phyloP scores from a whole-genome alignment of 2,113 vertebrate genomes.

The Pterocles burchelli region DNA sequence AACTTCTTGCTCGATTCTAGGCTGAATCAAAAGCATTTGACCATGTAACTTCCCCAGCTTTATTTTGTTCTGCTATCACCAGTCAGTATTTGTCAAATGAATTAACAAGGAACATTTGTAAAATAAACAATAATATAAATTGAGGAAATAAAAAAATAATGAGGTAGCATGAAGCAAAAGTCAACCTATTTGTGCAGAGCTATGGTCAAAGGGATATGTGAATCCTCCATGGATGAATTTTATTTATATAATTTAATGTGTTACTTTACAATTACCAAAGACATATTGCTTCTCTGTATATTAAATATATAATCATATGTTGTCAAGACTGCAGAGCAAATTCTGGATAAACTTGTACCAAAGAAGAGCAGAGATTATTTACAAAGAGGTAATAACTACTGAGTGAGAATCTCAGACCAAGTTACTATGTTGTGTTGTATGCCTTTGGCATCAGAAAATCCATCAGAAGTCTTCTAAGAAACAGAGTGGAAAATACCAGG shows the following conservation, averaged over 20 bases:
- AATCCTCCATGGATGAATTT: conserved; percentile 32
- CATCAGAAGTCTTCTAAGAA: background rate
- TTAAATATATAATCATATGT: conserved; percentile 36
- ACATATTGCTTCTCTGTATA: background rate
- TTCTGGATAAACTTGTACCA: background rate
- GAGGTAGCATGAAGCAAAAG: background rate
- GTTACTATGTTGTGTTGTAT: background rate
- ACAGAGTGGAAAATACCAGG: background rate
- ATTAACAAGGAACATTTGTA: background rate
- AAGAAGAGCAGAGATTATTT: background rate
- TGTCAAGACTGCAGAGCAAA: background rate
- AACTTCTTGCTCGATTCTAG: background rate
- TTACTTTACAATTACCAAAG: conserved; percentile 37
- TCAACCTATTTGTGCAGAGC: background rate
- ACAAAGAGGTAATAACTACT: background rate
- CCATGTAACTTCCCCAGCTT: background rate
- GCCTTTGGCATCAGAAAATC: background rate
- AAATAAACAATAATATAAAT: background rate
- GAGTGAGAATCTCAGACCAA: background rate
- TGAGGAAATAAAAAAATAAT: conserved; percentile 22
- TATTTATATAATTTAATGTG: conserved; percentile 60
- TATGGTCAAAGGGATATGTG: background rate
- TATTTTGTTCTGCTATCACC: background rate
- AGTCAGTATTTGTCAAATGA: background rate
- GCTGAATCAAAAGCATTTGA: background rate